Conservation (phyloP, 2,113 vertebrate species). For the Hippocampus zosterae region DNA sequence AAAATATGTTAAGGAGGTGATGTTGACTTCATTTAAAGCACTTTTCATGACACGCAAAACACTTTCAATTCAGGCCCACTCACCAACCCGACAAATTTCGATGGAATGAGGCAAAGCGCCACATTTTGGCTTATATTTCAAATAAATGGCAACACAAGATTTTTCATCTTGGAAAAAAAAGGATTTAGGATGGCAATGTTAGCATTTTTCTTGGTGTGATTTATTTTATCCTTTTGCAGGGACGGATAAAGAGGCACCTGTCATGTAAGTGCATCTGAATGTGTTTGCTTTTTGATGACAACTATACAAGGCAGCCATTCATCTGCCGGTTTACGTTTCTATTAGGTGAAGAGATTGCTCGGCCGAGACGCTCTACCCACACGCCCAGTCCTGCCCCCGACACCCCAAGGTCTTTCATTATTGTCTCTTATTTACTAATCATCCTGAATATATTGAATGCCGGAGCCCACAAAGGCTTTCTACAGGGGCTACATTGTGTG, state of each 20-base stretch:
- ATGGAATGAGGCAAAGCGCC: neutral
- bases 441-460: neutral
- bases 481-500: neutral
- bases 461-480: neutral
- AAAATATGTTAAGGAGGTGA: neutral
- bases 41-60: neutral
- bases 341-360: conserved; percentile 88
- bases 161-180: neutral
- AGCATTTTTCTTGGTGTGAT: too few species aligned
- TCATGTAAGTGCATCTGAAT: conserved; percentile 82
- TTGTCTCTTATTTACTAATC: neutral
- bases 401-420: conserved; percentile 72
- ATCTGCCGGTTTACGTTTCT: conserved; percentile 10
- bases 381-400: conserved; percentile 77
- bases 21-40: neutral
- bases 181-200: conserved; percentile 19
- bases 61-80: too few species aligned
- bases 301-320: neutral
- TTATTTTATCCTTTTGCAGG: conserved; percentile 76
- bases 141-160: neutral
- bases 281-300: neutral
- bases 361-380: conserved; percentile 87
- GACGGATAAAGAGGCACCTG: conserved; percentile 89
- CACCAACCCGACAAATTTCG: too few species aligned
- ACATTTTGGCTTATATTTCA: neutral